Evolutionary conservation across 2,888 invertebrate genomes (phyloP), one percentile per base, ranked within the genome.

Genomic region (Plebejus anna): DNA sequence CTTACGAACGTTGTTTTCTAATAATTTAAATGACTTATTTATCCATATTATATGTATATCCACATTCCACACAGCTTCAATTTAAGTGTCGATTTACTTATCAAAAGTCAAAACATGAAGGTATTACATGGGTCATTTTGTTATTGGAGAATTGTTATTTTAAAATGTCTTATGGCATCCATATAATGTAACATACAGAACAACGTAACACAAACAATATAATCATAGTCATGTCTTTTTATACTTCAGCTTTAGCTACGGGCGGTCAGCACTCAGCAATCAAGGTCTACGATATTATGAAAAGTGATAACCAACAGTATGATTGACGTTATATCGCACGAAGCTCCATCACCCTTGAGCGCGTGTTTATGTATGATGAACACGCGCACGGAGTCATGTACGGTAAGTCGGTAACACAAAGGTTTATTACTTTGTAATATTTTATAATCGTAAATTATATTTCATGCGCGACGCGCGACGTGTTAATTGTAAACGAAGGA

Each of bases 291-390:
- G 13, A 66, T 66, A 32, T 66, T 32, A 36, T 66, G 22, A 22
- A 22, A 22, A 22, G 22, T 22, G 66, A 66, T 66, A 66, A 66
- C 66, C 66, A 32, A 66, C 66, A 32, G 5, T 66, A 32, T 36
- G 66, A 66, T 66, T 66, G 66, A 66, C 66, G 32, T 66, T 66
- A 28, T 59, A 61, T 66, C 9, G 66, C 66, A 66, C 32, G 66
- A 66, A 66, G 66, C 32, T 66, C 36, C 66, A 32, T 36, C 66
- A 66, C 13, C 66, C 66, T 66, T 66, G 66, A 36, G 36, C 66
- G 66, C 32, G 13, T 16, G 66, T 66, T 66, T 66, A 66, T 66
- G 66, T 66, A 66, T 36, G 32, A 66, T 13, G 32, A 66, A 66
- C 66, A 66, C 13, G 66, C 36, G 66, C 32, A 16, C 11, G 16